These are phyloP conservation scores for Oryzaephilus surinamensis DNA, from an alignment of 1,140 invertebrate genomes.

Conservation along the genomic window DNA sequence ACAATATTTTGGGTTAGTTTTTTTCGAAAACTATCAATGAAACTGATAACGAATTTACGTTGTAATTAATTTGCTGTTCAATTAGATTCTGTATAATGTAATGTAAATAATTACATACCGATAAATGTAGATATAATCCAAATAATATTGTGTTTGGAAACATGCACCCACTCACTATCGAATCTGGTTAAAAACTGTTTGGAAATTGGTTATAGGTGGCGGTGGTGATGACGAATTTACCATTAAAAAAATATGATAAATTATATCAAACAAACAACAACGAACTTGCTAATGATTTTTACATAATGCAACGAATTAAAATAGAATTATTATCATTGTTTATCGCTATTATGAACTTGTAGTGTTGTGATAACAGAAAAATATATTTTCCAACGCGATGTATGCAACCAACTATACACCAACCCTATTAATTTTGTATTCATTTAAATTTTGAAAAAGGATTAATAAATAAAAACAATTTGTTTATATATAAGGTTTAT, in stretches of 20 bases:
- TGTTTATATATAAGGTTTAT: constrained; percentile 9
- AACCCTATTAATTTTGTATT: too few species aligned
- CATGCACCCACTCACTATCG: constrained; percentile 17
- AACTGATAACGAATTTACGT: not conserved
- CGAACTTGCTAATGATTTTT: too few species aligned
- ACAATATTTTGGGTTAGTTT: not conserved
- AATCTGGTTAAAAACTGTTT: constrained; percentile 5
- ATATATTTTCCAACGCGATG: too few species aligned
- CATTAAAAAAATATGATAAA: too few species aligned
- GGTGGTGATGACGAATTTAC: not conserved
- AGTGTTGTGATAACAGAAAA: too few species aligned
- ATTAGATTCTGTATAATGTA: not conserved
- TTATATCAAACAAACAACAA: too few species aligned
- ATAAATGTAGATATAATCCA: constrained; percentile 13
- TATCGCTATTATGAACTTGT: not conserved
- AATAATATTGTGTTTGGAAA: constrained; percentile 8
- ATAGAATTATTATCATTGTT: not conserved
- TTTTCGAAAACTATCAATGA: not conserved
- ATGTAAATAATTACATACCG: constrained; percentile 10
- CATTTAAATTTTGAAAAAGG: too few species aligned
- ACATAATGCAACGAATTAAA: not conserved
- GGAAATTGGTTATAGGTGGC: constrained; percentile 4
- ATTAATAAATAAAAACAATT: constrained; percentile 5
- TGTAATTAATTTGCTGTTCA: not conserved
- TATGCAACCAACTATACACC: constrained; percentile 6